These are phyloP conservation scores for Stictonetta naevosa DNA, from an alignment of 2,113 vertebrate genomes.

Conservation along the genomic window DNA sequence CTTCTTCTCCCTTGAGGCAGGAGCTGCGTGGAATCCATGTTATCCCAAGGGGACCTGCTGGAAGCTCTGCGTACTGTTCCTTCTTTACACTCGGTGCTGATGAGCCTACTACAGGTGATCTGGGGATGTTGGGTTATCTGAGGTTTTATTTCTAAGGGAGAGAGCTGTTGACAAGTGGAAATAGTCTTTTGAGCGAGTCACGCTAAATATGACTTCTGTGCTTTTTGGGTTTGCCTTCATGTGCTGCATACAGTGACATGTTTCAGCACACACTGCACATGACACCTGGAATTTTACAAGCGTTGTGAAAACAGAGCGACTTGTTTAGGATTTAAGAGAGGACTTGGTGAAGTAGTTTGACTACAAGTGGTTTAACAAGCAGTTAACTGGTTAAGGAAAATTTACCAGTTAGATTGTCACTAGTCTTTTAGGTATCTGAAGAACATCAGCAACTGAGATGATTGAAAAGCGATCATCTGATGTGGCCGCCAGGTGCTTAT, in stretches of 20 bases:
- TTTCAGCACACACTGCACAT: not conserved
- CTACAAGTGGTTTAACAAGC: not conserved
- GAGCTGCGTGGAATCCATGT: not conserved
- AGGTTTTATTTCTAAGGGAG: not conserved
- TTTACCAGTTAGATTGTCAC: not conserved
- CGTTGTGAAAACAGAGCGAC: not conserved
- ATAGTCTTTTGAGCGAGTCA: not conserved
- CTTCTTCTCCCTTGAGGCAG: not conserved
- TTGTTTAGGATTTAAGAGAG: not conserved
- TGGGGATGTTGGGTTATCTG: not conserved
- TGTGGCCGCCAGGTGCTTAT: conserved; percentile 7
- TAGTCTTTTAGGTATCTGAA: not conserved
- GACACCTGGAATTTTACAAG: not conserved
- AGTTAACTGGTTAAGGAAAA: not conserved
- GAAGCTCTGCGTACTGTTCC: not conserved
- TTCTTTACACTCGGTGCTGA: not conserved
- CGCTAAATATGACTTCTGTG: not conserved
- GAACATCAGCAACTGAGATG: not conserved
- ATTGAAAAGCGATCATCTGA: not conserved
- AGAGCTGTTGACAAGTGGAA: not conserved
- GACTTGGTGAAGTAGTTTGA: not conserved
- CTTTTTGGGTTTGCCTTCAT: not conserved
- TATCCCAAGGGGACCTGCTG: not conserved
- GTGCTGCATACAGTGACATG: not conserved
- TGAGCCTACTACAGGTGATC: not conserved